Evolutionary conservation across 2,113 vertebrate species (phyloP).

Genomic region (Dolichotis patagonum): DNA sequence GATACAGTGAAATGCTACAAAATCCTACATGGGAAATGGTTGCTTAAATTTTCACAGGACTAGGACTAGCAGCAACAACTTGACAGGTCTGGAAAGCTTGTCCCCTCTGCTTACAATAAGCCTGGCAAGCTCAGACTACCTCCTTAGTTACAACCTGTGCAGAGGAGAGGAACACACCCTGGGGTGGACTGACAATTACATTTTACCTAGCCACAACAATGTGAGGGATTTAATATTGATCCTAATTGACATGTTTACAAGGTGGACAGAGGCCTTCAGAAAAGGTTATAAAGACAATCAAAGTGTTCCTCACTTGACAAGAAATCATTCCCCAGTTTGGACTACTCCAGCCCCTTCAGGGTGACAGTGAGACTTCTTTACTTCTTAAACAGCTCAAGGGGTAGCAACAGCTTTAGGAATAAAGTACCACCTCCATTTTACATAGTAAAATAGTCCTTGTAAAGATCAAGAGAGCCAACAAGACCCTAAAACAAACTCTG

Average conservation of each 20-base stretch:
- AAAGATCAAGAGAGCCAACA: background rate
- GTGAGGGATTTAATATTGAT: background rate
- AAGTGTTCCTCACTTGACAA: background rate
- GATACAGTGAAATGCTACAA: background rate
- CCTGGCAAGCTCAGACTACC: too few relatives aligned
- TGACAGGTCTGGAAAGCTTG: too few relatives aligned
- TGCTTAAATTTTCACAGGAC: background rate
- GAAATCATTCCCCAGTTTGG: background rate
- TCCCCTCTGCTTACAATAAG: too few relatives aligned
- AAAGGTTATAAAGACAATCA: background rate
- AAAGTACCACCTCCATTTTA: background rate
- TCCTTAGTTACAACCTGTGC: background rate
- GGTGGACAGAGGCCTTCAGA: background rate
- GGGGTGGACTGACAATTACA: background rate
- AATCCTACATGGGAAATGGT: background rate
- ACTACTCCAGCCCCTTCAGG: background rate
- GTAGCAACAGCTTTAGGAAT: background rate
- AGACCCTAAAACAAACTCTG: background rate
- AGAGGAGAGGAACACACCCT: background rate
- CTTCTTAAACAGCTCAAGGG: background rate
- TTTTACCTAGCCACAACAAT: background rate
- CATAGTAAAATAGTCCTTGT: background rate
- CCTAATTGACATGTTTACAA: background rate
- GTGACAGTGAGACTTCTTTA: background rate
- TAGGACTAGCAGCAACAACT: too few relatives aligned